Conservation (phyloP, 2,888 invertebrate species). For the Hipparchia semele region DNA sequence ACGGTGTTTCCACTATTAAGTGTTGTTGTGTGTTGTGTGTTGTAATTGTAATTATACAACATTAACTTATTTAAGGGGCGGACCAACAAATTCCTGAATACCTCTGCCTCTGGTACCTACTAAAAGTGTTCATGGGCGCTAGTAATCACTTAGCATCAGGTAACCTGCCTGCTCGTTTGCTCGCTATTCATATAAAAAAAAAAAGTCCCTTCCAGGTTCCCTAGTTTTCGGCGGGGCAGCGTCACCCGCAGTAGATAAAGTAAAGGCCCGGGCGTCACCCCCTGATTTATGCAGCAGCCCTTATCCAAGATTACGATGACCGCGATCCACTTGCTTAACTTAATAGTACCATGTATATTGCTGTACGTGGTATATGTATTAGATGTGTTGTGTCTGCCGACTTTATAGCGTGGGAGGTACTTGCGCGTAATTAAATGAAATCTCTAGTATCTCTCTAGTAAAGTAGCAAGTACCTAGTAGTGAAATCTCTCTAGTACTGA, state of each 20-base stretch:
- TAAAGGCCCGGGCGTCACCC: slow-evolving; percentile 78
- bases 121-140: no score
- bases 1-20: neutral
- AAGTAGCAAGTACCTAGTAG: no score
- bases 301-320: slow-evolving; percentile 83
- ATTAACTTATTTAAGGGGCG: no score
- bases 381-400: slow-evolving; percentile 13
- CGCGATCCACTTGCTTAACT: slow-evolving; percentile 80
- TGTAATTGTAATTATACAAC: no score
- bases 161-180: no score
- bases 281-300: slow-evolving; percentile 80
- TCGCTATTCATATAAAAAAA: neutral
- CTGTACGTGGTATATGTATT: slow-evolving; percentile 33
- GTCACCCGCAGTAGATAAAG: slow-evolving; percentile 82
- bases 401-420: neutral
- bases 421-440: neutral
- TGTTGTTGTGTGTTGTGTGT: no score
- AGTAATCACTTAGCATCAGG: no score
- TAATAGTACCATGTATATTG: slow-evolving; percentile 59
- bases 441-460: no score
- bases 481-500: no score
- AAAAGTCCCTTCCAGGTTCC: slow-evolving; percentile 46
- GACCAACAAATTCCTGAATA: no score
- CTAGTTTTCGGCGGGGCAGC: slow-evolving; percentile 49
- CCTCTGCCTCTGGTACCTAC: no score